Conservation (phyloP, 2,888 invertebrate species). For the Odontothrips loti region DNA sequence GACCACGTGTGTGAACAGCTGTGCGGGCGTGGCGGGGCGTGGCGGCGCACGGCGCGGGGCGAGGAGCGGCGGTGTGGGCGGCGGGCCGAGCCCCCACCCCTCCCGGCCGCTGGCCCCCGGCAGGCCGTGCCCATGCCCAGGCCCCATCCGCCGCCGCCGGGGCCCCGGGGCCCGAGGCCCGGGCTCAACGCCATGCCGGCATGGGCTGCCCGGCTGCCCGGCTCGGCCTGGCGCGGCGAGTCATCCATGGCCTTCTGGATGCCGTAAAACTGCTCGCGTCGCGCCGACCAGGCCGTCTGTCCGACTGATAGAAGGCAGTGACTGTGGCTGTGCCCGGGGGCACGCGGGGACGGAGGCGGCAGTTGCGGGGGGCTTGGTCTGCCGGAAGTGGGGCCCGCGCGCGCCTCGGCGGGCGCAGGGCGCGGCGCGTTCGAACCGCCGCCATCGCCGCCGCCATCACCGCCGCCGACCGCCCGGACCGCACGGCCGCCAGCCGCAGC, state of each 20-base stretch:
- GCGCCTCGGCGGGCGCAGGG: not conserved
- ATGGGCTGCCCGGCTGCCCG: not conserved
- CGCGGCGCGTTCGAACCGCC: not conserved
- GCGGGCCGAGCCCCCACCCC: not conserved
- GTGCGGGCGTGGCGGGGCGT: conserved; percentile 12
- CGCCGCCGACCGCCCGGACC: too few species aligned
- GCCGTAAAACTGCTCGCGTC: not conserved
- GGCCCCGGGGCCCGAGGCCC: not conserved
- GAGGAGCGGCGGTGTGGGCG: not conserved
- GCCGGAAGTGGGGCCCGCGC: not conserved
- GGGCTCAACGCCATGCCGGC: not conserved
- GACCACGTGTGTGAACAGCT: conserved; percentile 25
- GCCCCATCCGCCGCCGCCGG: not conserved
- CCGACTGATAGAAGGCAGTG: not conserved
- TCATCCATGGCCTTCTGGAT: conserved; percentile 1
- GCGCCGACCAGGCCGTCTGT: not conserved
- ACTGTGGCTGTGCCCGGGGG: not conserved
- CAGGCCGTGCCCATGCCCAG: not conserved
- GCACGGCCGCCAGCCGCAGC: too few species aligned
- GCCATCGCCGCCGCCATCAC: not conserved
- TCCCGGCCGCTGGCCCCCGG: not conserved
- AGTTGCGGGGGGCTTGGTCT: too few species aligned
- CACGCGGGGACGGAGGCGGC: too few species aligned
- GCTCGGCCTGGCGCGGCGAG: too few species aligned
- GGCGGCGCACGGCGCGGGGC: not conserved